Base-by-base conservation (phyloP, 2,888 invertebrate genomes). In the Cataglyphis altisquamis region DNA sequence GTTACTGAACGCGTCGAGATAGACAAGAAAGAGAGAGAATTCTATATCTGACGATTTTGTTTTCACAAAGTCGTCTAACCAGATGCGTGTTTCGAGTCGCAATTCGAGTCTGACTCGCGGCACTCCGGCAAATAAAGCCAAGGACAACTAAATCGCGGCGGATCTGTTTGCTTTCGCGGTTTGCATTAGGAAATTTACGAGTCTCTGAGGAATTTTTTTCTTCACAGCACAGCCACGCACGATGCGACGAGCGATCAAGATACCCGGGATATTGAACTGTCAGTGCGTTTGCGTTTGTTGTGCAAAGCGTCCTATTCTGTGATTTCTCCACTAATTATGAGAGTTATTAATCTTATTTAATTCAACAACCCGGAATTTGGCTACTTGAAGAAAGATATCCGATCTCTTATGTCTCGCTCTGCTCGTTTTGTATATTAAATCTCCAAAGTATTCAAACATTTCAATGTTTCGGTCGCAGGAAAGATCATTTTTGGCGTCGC, bases 141-240 rank as follows among this genome's bases (percentile, higher is more conserved):
- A 80, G 78, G 78, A 80, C 78, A 72, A 36, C 41, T 60, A 21
- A 80, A 70, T 70, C 72, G 41, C 70, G 66, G 32, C n/a, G 4
- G 29, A 36, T 45, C 67, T 67, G 77, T 77, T 77, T 77, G 55
- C 41, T 70, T 45, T 70, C 9, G n/a, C 57, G 72, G 60, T 70
- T 80, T 80, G 70, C 41, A 60, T 72, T 72, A 45, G 78, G 36
- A 72, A 80, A 80, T 80, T 80, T 80, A 80, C 78, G 78, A 72
- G 60, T 36, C 41, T 12, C 60, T 60, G 68, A 62, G 70, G 78
- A 80, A 80, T 80, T 80, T 36, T 15, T 80, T 80, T 36, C 15
- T 67, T 41, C 3, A 21, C 48, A 15, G 18, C n/a, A 12, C 25
- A 32, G 32, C 78, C 41, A 8, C 32, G 55, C 60, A 55, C 57